Evolutionary conservation across 2,888 invertebrate genomes (phyloP).

Genomic region (Synergus umbraculus): DNA sequence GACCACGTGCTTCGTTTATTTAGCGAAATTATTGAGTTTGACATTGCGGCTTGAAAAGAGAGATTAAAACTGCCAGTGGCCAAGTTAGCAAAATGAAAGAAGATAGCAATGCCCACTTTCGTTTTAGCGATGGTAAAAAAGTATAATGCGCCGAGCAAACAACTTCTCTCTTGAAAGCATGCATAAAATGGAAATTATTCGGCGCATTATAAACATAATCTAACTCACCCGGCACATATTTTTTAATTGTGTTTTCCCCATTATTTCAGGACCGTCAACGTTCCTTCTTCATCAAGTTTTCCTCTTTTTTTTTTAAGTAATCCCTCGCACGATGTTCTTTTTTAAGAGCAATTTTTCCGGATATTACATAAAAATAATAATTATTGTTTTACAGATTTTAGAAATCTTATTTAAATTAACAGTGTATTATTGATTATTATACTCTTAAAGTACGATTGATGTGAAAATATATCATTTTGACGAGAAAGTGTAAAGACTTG

Average conservation of each 20-base stretch:
- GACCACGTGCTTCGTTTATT: conserved; percentile 15
- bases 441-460: no score
- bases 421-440: no score
- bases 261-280: conserved; percentile 5
- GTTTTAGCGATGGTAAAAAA: neutral
- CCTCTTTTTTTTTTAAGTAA: neutral
- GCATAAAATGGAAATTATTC: conserved; percentile 33
- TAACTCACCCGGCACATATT: conserved; percentile 17
- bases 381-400: neutral
- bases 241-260: neutral
- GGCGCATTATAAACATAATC: conserved; percentile 34
- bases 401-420: neutral
- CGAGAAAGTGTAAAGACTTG: conserved; percentile 9
- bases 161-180: conserved; percentile 17
- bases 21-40: neutral
- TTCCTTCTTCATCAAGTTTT: neutral
- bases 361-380: neutral
- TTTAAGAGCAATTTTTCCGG: neutral
- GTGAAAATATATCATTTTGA: neutral
- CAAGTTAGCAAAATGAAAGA: neutral
- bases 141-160: conserved; percentile 20
- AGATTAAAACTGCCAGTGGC: conserved; percentile 9
- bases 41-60: conserved; percentile 18
- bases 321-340: conserved; percentile 2
- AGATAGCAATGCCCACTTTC: conserved; percentile 20